These are phyloP conservation scores for Sarcophaga peregrina DNA, from an alignment of 1,140 invertebrate species.

Conservation along the genomic window DNA sequence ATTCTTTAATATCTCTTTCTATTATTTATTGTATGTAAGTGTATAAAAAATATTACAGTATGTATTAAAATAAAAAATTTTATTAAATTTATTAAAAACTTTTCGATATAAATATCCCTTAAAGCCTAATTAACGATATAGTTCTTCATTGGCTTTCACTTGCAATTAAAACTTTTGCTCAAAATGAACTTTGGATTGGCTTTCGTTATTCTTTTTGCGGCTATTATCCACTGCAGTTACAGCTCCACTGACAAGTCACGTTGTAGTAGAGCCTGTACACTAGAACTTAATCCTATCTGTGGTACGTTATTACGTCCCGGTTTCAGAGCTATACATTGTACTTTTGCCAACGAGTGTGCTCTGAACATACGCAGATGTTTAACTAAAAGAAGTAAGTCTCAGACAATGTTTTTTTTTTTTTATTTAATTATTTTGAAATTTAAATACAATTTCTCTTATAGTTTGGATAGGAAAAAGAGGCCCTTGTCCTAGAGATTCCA, in stretches of 20 bases:
- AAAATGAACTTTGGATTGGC: background rate
- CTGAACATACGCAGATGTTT: background rate
- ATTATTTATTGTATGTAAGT: too few species aligned
- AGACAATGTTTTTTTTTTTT: background rate
- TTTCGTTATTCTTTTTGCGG: background rate
- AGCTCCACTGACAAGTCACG: background rate
- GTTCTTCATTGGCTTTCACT: too few species aligned
- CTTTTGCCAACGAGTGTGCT: background rate
- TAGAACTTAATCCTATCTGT: slow-evolving; percentile 9
- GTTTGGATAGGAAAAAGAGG: background rate
- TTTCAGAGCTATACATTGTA: background rate
- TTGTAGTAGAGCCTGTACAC: background rate
- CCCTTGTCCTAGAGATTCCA: background rate
- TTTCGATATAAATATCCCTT: background rate
- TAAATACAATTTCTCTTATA: background rate
- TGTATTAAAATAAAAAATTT: too few species aligned
- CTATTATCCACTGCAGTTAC: background rate
- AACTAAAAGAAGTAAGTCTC: slow-evolving; percentile 2
- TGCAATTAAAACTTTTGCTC: background rate
- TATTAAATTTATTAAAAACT: background rate
- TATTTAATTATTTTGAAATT: too few species aligned
- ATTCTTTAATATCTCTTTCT: too few species aligned
- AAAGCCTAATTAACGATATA: too few species aligned
- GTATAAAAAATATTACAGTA: too few species aligned
- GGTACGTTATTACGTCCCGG: background rate